Evolutionary conservation across 2,113 vertebrate genomes (phyloP), one percentile per base, ranked within the genome.

Genomic region (Oreotrochilus melanogaster): DNA sequence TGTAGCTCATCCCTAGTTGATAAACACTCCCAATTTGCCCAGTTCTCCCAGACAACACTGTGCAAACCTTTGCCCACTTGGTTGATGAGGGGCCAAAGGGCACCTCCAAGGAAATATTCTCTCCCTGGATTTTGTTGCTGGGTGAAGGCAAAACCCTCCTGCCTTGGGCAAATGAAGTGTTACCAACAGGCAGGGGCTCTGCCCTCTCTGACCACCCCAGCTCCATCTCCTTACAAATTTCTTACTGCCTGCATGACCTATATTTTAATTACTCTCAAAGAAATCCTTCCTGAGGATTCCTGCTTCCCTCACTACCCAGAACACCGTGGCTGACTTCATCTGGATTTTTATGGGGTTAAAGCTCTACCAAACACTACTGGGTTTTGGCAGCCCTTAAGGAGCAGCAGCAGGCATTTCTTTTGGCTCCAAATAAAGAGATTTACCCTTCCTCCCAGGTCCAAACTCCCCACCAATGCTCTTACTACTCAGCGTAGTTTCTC

Each of bases 281-380:
- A 94, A 96, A 96, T 94, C 94, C 90, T 73, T 89, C 80, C 92
- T 95, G 88, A 95, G 72, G 39, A 39, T 39, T 39, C 93, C 86
- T 90, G 39, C 75, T 95, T 92, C 89, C 51, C 74, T 88, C 0
- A 0, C 58, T 73, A 62, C 50, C 43, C 89, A 86, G 75, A 89
- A 86, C 43, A 67, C 69, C 8, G 23, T 13, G n/a, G 42, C 85
- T 96, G 72, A 86, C 45, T 95, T 89, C 88, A 89, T 87, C 66
- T 83, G 72, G 80, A 89, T 66, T 91, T 69, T 64, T 45, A 47
- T 9, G 53, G 51, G 39, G 60, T 84, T 83, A 88, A 89, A 93
- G 17, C 85, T 80, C 78, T 90, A 81, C 75, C 56, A 83, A 95
- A 90, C 17, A 15, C n/a, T 21, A 24, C 35, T 74, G 51, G 3